Percentiles rank a stretch among this genome's conserved stretches.
phyloP scores from a whole-genome alignment of 2,113 vertebrate species.

The Percina caprodes region DNA sequence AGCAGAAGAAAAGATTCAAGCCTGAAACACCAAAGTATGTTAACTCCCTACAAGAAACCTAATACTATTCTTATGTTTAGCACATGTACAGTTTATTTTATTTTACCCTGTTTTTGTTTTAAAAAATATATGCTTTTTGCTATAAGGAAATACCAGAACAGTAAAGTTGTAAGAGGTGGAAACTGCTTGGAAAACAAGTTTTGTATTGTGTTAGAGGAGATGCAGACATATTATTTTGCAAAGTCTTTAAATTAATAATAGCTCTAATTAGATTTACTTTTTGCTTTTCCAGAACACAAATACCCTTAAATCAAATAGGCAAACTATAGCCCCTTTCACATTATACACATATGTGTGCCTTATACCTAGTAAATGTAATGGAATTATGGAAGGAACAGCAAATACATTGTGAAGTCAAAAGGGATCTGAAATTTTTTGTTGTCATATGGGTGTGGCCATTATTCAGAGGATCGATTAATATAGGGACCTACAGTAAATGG shows the following conservation, averaged over 20 bases:
- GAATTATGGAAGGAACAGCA: neutral
- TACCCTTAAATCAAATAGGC: neutral
- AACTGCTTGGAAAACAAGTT: neutral
- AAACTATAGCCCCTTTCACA: neutral
- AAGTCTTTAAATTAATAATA: neutral
- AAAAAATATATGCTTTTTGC: neutral
- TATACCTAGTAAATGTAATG: neutral
- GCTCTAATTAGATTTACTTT: neutral
- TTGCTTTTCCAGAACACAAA: neutral
- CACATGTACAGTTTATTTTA: neutral
- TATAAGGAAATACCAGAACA: neutral
- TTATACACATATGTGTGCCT: neutral
- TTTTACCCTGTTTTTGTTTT: neutral
- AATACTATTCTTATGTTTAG: conserved; percentile 7
- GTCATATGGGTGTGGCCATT: conserved; percentile 42
- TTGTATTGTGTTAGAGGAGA: neutral
- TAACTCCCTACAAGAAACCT: neutral
- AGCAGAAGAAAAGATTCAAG: neutral
- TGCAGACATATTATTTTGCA: conserved; percentile 5
- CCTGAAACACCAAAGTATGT: neutral
- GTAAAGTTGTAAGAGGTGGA: neutral
- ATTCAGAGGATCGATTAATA: conserved; percentile 34
- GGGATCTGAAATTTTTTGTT: neutral
- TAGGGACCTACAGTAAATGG: conserved; percentile 27
- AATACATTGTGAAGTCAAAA: neutral